Percentiles rank a stretch among this genome's conserved stretches.
Evolutionary conservation across 30 jellyfish, hydroid and myxozoan species (phyloP).

Genomic region (Pelagia noctiluca): DNA sequence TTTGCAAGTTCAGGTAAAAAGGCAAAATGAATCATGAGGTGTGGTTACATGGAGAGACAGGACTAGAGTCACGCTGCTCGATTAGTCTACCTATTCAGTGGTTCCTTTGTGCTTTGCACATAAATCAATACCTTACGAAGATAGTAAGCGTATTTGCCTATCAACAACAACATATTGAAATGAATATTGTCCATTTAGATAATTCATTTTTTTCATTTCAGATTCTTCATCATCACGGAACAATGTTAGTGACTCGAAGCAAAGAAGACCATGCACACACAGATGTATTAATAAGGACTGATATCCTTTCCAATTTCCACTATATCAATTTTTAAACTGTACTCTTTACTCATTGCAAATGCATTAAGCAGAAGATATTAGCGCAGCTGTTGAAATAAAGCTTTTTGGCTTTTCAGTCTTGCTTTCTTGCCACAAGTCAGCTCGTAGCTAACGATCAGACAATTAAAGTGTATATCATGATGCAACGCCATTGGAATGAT

Average conservation of each 20-base stretch:
- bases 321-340: not conserved
- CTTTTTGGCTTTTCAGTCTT: not conserved
- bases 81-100: no score
- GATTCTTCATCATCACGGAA: constrained; percentile 1
- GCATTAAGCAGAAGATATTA: not conserved
- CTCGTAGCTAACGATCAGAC: not conserved
- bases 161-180: no score
- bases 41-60: no score
- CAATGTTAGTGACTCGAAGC: not conserved
- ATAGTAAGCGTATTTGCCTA: no score
- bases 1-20: no score
- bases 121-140: no score
- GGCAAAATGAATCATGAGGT: no score
- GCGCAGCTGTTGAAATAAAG: not conserved
- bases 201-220: not conserved
- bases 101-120: no score
- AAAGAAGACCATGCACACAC: constrained; percentile 58
- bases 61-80: no score
- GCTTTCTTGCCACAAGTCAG: not conserved
- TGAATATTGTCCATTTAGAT: not conserved
- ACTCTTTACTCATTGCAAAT: not conserved
- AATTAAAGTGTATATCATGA: no score
- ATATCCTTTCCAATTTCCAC: constrained; percentile 70
- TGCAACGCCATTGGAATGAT: constrained; percentile 5
- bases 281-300: constrained; percentile 71